A percentile compares a stretch with the other conserved stretches of the same genome.
phyloP scores from a whole-genome alignment of 2,888 invertebrate genomes.

The Dione vanillae region DNA sequence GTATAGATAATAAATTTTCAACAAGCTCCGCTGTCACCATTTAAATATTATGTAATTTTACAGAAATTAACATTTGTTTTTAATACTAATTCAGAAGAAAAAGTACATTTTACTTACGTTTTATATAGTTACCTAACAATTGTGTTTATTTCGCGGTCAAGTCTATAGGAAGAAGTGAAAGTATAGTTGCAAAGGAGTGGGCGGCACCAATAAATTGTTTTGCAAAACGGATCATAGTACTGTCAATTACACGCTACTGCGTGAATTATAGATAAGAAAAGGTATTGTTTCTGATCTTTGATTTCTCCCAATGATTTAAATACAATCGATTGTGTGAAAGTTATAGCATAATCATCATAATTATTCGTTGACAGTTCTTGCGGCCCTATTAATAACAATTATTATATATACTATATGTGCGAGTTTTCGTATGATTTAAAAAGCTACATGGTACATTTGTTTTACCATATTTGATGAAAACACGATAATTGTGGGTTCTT shows the following conservation, averaged over 20 bases:
- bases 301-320: conserved; percentile 17
- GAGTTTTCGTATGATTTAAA: too few species aligned
- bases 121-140: conserved; percentile 39
- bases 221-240: conserved; percentile 57
- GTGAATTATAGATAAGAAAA: conserved; percentile 42
- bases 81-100: background rate
- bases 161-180: conserved; percentile 41
- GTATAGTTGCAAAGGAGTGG: conserved; percentile 49
- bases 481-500: too few species aligned
- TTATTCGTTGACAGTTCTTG: background rate
- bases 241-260: conserved; percentile 55
- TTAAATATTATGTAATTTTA: too few species aligned
- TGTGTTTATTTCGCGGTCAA: conserved; percentile 44
- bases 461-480: too few species aligned
- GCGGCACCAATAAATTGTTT: conserved; percentile 60
- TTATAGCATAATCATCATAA: background rate
- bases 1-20: too few species aligned
- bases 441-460: too few species aligned
- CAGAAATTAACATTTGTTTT: background rate
- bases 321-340: conserved; percentile 19
- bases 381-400: background rate
- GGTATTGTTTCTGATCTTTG: conserved; percentile 10
- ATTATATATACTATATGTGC: background rate
- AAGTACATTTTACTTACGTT: conserved; percentile 18
- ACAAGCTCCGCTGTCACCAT: too few species aligned